These are phyloP conservation scores for Plotosus lineatus DNA, from an alignment of 2,113 vertebrate species.

Conservation along the genomic window DNA sequence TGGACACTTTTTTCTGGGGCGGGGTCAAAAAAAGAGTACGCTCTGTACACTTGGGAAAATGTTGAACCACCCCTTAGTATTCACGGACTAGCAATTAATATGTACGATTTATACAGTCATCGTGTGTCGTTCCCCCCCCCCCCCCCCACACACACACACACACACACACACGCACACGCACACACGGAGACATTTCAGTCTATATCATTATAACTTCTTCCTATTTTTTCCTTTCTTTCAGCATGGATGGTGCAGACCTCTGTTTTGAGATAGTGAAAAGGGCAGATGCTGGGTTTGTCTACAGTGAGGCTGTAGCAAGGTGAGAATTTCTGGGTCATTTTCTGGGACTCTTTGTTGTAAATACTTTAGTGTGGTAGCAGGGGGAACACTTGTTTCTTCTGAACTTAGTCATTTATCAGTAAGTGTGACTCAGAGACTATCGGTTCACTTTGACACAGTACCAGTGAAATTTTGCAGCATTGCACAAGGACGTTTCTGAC, in stretches of 20 bases:
- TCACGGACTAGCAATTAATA: too few relatives aligned
- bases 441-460: background rate
- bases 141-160: too few relatives aligned
- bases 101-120: too few relatives aligned
- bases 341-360: background rate
- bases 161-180: too few relatives aligned
- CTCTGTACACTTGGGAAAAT: too few relatives aligned
- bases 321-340: slow-evolving; percentile 59
- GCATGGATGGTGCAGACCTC: slow-evolving; percentile 92
- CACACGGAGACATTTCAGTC: background rate
- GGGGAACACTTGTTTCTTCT: background rate
- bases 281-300: slow-evolving; percentile 91
- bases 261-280: slow-evolving; percentile 93
- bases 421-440: background rate
- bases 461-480: background rate
- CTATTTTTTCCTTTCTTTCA: slow-evolving; percentile 53
- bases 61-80: too few relatives aligned
- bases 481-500: background rate
- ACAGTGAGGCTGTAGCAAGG: slow-evolving; percentile 93
- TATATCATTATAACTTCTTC: background rate
- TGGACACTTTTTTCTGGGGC: too few relatives aligned
- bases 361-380: background rate
- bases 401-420: background rate
- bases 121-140: too few relatives aligned
- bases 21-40: too few relatives aligned